Evolutionary conservation across 2,113 vertebrate genomes (phyloP).

Genomic region (Dunckerocampus dactyliophorus): DNA sequence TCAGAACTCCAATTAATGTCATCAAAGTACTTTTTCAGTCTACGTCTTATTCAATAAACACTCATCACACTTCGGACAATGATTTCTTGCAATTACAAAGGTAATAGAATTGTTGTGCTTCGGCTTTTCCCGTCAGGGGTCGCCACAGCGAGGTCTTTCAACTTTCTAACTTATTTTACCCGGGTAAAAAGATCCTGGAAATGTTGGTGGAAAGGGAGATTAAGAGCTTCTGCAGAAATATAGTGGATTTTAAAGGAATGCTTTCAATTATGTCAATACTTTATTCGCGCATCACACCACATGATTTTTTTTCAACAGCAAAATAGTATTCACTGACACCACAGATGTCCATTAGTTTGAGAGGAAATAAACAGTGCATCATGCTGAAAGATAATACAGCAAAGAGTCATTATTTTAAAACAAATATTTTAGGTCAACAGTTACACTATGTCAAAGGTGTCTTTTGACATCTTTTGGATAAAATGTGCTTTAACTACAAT

Average conservation of each 20-base stretch:
- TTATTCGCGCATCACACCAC: constrained; percentile 56
- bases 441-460: constrained; percentile 39
- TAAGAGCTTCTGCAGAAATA: background rate
- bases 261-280: constrained; percentile 16
- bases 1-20: too few species aligned
- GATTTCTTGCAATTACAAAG: too few species aligned
- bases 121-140: too few species aligned
- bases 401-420: constrained; percentile 63
- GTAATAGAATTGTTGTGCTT: too few species aligned
- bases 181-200: too few species aligned
- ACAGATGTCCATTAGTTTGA: constrained; percentile 22
- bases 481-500: constrained; percentile 26
- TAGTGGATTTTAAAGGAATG: background rate
- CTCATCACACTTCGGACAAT: too few species aligned
- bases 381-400: constrained; percentile 66
- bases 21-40: too few species aligned
- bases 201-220: too few species aligned
- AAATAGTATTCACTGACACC: constrained; percentile 18
- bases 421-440: constrained; percentile 53
- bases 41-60: too few species aligned
- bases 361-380: constrained; percentile 30
- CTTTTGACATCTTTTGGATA: constrained; percentile 22
- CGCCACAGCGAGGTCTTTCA: too few species aligned
- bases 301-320: constrained; percentile 24
- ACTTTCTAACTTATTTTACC: too few species aligned